Percentiles rank a stretch among this genome's conserved stretches.
These are phyloP conservation scores for Drosophila pseudoananassae DNA, from an alignment of 1,140 invertebrate species.

Conservation along the genomic window DNA sequence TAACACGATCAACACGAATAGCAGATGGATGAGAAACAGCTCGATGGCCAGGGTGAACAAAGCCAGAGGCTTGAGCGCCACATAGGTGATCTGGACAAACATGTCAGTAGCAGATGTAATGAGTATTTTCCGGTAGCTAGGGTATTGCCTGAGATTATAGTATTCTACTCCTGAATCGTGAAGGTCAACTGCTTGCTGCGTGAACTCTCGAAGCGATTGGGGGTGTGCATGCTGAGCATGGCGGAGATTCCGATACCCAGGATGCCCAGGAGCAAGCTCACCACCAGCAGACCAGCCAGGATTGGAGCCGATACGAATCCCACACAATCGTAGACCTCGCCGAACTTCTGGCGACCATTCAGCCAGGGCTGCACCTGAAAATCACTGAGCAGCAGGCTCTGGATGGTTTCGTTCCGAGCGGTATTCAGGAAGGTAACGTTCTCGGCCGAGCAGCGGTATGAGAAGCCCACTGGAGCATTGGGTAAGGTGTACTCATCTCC, in stretches of 20 bases:
- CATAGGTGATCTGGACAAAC: conserved; percentile 68
- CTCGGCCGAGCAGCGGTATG: conserved; percentile 85
- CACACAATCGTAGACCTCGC: conserved; percentile 93
- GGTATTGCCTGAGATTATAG: background rate
- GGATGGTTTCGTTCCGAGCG: conserved; percentile 65
- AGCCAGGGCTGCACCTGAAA: conserved; percentile 86
- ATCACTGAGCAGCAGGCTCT: conserved; percentile 83
- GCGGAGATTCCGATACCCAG: conserved; percentile 93
- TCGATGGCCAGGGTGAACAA: conserved; percentile 74
- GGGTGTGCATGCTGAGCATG: conserved; percentile 97
- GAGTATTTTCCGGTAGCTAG: background rate
- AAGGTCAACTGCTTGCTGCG: conserved; percentile 97
- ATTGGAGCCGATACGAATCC: conserved; percentile 96
- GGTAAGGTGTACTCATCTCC: conserved; percentile 75
- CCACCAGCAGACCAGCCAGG: conserved; percentile 95
- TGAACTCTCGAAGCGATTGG: conserved; percentile 98
- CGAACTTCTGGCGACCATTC: conserved; percentile 86
- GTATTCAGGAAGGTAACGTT: conserved; percentile 84
- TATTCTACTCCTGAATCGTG: conserved; percentile 88
- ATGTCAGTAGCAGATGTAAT: conserved; percentile 19
- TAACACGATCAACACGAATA: conserved; percentile 72
- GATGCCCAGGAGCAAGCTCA: conserved; percentile 90
- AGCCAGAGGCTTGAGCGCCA: conserved; percentile 65
- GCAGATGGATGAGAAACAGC: conserved; percentile 74
- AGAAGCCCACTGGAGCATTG: conserved; percentile 85